These are phyloP conservation scores for Cyprinus carpio DNA, from an alignment of 2,113 vertebrate species.

Conservation along the genomic window DNA sequence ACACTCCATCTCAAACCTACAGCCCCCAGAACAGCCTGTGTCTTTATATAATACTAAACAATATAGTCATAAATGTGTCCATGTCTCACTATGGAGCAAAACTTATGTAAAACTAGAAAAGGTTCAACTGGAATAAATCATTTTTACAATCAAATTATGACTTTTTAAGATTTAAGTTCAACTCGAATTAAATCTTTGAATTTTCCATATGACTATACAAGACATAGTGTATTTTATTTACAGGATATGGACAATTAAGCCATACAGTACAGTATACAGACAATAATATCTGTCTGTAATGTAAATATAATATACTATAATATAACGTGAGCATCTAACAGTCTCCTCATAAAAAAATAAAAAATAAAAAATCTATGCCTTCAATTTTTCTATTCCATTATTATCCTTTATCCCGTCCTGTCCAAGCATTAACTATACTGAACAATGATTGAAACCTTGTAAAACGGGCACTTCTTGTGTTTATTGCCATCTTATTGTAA, in stretches of 20 bases:
- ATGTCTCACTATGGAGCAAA: not conserved
- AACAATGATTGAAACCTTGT: too few relatives aligned
- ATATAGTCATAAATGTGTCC: not conserved
- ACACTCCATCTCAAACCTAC: not conserved
- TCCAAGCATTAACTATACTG: too few relatives aligned
- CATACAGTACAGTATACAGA: too few relatives aligned
- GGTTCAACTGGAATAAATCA: not conserved
- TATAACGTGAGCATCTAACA: too few relatives aligned
- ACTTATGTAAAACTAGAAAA: not conserved
- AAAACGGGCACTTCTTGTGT: too few relatives aligned
- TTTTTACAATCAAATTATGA: not conserved
- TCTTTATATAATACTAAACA: not conserved
- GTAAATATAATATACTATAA: too few relatives aligned
- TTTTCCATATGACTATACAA: not conserved
- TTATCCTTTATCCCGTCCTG: too few relatives aligned
- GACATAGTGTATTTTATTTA: not conserved
- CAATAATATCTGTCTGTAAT: not conserved
- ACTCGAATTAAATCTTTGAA: not conserved
- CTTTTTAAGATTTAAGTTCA: not conserved
- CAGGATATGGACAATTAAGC: not conserved
- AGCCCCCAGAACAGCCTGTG: not conserved
- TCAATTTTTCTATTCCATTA: too few relatives aligned
- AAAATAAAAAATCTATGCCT: too few relatives aligned
- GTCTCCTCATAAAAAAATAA: too few relatives aligned
- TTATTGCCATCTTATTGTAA: too few relatives aligned